Conservation (phyloP, 1,140 invertebrate species). For the Pygmarrhopalites habei region DNA sequence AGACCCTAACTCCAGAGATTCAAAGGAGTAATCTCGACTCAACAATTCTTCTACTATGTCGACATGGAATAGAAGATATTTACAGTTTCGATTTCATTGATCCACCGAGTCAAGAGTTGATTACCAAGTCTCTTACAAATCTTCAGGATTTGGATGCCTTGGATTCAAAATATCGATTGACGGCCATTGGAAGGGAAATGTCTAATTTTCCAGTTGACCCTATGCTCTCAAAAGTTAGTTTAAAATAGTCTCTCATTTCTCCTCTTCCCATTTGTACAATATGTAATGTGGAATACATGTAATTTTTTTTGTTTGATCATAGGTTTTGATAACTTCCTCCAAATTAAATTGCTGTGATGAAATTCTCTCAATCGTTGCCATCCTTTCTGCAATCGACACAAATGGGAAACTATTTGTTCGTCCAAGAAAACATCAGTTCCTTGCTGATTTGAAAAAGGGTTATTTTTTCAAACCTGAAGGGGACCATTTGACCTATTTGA, state of each 20-base stretch:
- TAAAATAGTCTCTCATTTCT: no score
- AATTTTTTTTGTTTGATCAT: no score
- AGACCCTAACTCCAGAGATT: conserved; percentile 48
- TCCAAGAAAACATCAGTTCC: not conserved
- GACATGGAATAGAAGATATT: not conserved
- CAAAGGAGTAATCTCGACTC: not conserved
- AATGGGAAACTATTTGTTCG: not conserved
- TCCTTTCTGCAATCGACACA: conserved; percentile 80
- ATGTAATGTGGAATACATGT: no score
- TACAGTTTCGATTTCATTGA: conserved; percentile 7
- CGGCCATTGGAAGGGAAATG: conserved; percentile 92
- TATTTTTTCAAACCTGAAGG: not conserved
- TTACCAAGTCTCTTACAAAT: not conserved
- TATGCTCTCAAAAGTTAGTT: conserved; percentile 93
- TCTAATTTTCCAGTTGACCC: conserved; percentile 98
- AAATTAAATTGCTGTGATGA: conserved; percentile 99
- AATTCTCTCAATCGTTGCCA: conserved; percentile 95
- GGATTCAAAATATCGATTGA: conserved; percentile 51
- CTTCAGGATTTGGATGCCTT: not conserved
- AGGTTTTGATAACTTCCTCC: conserved; percentile 93
- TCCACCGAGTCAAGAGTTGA: not conserved
- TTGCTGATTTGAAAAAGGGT: not conserved
- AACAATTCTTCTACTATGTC: not conserved
- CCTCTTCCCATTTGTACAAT: no score
- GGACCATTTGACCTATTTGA: not conserved